Percentiles rank a stretch among this genome's conserved stretches.
phyloP scores from a whole-genome alignment of 2,797 vertebrate genomes.

The Gallinago solitaria region DNA sequence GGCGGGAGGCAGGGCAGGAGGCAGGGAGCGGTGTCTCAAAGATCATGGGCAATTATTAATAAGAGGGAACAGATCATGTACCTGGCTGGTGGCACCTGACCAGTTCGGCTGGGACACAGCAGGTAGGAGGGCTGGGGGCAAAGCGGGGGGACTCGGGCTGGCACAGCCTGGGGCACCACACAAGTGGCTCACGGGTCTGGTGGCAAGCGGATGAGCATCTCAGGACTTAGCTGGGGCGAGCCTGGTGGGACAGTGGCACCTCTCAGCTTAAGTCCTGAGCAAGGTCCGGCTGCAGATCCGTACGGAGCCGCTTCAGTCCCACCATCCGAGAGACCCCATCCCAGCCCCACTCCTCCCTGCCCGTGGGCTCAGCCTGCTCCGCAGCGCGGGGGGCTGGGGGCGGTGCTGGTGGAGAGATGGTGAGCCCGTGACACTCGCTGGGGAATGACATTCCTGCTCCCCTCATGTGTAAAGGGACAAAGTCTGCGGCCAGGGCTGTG shows the following conservation, averaged over 20 bases:
- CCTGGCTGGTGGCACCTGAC: neutral
- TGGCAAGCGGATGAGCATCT: neutral
- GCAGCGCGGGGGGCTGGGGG: neutral
- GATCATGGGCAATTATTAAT: conserved; percentile 19
- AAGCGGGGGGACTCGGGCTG: neutral
- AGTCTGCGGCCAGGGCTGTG: neutral
- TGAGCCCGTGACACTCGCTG: fast-evolving
- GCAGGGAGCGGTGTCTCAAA: conserved; percentile 42
- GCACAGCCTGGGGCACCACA: neutral
- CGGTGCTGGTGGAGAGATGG: neutral
- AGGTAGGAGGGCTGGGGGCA: neutral
- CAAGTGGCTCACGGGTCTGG: fast-evolving
- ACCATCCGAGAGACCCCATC: neutral
- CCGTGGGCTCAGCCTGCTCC: neutral
- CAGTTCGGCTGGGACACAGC: neutral
- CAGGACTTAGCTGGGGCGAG: neutral
- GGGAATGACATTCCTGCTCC: conserved; percentile 53
- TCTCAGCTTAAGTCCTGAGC: neutral
- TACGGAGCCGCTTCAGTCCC: fast-evolving
- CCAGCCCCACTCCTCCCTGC: neutral
- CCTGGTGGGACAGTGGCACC: fast-evolving
- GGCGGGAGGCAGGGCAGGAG: neutral
- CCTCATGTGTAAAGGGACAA: conserved; percentile 61
- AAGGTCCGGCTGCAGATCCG: neutral
- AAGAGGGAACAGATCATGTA: neutral